Evolutionary conservation across 2,113 vertebrate genomes (phyloP).

Genomic region (Engraulis encrasicolus): DNA sequence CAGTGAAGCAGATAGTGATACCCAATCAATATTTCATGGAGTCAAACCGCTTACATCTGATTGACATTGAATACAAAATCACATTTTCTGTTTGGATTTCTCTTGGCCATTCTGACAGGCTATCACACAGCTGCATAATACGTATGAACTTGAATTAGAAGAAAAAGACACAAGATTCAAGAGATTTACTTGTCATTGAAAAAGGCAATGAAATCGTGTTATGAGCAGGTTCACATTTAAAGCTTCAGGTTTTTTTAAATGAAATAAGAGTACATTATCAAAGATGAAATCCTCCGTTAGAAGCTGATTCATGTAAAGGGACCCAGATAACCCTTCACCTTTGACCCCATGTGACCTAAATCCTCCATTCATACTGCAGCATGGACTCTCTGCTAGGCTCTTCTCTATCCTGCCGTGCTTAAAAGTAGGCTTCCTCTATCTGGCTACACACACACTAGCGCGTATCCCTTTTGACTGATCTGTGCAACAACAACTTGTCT

Average conservation of each 20-base stretch:
- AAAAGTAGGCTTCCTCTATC: neutral
- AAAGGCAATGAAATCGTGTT: too few species aligned
- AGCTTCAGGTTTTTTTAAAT: too few species aligned
- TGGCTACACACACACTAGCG: neutral
- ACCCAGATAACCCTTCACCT: neutral
- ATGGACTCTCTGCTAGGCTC: neutral
- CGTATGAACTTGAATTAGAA: neutral
- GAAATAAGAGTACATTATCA: too few species aligned
- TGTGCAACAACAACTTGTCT: neutral
- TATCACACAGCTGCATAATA: neutral
- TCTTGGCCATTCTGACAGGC: neutral
- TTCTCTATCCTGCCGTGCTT: neutral
- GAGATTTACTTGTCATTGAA: too few species aligned
- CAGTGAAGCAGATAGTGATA: neutral
- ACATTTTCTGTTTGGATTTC: neutral
- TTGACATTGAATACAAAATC: neutral
- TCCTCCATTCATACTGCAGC: neutral
- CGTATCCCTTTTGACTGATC: neutral
- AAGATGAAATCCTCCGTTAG: neutral
- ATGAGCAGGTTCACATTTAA: too few species aligned
- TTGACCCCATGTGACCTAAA: neutral
- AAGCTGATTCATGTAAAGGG: neutral
- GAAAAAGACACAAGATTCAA: too few species aligned
- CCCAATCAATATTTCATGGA: neutral
- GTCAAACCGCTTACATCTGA: neutral